A percentile compares a stretch with the other conserved stretches of the same genome.
These are phyloP conservation scores for Tinea pellionella DNA, from an alignment of 2,888 invertebrate genomes.

Conservation along the genomic window DNA sequence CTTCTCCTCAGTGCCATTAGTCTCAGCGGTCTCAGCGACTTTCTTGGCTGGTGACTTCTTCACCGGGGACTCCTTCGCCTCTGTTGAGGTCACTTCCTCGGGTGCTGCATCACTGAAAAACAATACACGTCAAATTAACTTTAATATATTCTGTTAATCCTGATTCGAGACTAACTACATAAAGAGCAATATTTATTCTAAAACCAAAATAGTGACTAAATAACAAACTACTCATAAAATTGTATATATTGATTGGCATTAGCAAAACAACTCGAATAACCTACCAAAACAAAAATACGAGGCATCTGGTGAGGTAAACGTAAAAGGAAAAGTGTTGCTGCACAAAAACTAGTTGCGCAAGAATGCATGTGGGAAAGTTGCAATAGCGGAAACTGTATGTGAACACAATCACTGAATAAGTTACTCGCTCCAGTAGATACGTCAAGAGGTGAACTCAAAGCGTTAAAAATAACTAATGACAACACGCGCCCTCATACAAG, in stretches of 20 bases:
- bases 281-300: neutral
- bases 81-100: slow-evolving; percentile 61
- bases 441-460: slow-evolving; percentile 26
- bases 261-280: neutral
- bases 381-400: slow-evolving; percentile 48
- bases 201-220: no score
- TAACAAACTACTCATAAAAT: no score
- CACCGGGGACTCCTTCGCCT: slow-evolving; percentile 59
- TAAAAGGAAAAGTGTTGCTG: slow-evolving; percentile 57
- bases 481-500: slow-evolving; percentile 58
- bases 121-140: neutral
- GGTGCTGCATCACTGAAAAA: slow-evolving; percentile 54
- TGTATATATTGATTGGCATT: no score
- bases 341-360: slow-evolving; percentile 63
- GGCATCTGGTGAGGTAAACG: slow-evolving; percentile 26
- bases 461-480: slow-evolving; percentile 67
- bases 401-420: slow-evolving; percentile 40
- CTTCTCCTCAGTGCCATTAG: slow-evolving; percentile 42
- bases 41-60: slow-evolving; percentile 66
- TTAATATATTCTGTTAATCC: neutral
- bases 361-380: slow-evolving; percentile 61
- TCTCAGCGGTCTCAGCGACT: slow-evolving; percentile 50
- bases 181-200: no score
- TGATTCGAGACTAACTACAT: neutral
- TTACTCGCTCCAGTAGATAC: slow-evolving; percentile 41